Conservation (phyloP, 1,140 invertebrate genomes). For the Anadara kagoshimensis region DNA sequence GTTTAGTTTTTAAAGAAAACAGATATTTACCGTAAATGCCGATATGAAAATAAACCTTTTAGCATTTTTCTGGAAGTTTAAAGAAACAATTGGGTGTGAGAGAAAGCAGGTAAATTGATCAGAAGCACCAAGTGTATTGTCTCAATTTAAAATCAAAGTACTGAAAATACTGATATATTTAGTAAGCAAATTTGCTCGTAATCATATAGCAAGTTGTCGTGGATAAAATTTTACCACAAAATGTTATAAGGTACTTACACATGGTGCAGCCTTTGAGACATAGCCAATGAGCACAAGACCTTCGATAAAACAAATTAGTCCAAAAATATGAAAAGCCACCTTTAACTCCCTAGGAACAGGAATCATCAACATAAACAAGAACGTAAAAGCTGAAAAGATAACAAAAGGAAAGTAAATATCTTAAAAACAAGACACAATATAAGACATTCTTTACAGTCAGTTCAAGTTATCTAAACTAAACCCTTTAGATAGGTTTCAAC, state of each 20-base stretch:
- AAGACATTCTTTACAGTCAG: no score
- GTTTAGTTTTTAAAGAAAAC: no score
- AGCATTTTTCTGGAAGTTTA: no score
- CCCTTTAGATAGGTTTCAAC: no score
- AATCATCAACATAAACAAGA: constrained; percentile 63
- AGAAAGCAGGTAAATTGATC: no score
- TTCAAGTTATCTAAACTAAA: no score
- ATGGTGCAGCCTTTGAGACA: constrained; percentile 43
- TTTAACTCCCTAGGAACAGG: constrained; percentile 61
- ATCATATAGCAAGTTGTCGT: background rate
- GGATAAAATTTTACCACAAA: background rate
- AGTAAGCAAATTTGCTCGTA: background rate
- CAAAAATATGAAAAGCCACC: constrained; percentile 62
- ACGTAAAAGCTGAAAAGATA: constrained; percentile 57
- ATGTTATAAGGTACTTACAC: constrained; percentile 51
- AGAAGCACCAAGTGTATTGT: no score
- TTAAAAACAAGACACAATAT: no score
- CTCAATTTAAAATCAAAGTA: background rate
- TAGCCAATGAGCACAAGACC: constrained; percentile 43
- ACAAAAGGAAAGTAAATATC: background rate
- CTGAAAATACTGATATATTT: background rate
- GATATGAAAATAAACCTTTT: no score
- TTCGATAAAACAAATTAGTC: constrained; percentile 49
- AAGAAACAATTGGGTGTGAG: no score
- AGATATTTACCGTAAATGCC: no score